Evolutionary conservation across 2,888 invertebrate species (phyloP).

Genomic region (Hyalella azteca): DNA sequence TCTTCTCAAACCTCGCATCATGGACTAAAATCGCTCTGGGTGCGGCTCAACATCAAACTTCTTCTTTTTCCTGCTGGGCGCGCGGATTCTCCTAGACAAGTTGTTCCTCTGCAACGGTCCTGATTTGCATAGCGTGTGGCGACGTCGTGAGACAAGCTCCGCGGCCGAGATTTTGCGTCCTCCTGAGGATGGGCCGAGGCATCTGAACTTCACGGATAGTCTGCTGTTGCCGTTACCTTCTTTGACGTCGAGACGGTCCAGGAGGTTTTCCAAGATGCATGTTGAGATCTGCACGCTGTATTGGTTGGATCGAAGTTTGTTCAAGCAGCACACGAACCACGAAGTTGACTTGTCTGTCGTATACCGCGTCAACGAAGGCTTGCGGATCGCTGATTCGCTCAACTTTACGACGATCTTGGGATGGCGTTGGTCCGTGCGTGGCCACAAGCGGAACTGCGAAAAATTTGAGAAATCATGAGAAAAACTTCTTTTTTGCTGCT

Average conservation of each 20-base stretch:
- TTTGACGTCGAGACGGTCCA: slow-evolving; percentile 40
- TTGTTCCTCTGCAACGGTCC: slow-evolving; percentile 11
- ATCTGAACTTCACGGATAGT: slow-evolving; percentile 23
- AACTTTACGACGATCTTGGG: slow-evolving; percentile 38
- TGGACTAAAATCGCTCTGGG: not conserved
- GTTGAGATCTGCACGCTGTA: slow-evolving; percentile 42
- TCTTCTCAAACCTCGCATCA: too few species aligned
- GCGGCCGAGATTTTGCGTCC: slow-evolving; percentile 25
- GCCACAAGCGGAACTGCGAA: slow-evolving; percentile 43
- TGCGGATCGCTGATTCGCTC: not conserved
- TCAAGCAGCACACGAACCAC: slow-evolving; percentile 22
- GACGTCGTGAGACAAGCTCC: slow-evolving; percentile 12
- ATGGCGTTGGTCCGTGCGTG: slow-evolving; percentile 40
- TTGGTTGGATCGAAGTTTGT: slow-evolving; percentile 28
- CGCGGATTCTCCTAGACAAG: slow-evolving; percentile 3
- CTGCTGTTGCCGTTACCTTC: slow-evolving; percentile 18
- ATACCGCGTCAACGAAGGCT: not conserved
- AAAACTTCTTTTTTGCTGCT: too few species aligned
- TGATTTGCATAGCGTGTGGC: slow-evolving; percentile 32
- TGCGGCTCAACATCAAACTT: not conserved
- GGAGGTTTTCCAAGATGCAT: slow-evolving; percentile 34
- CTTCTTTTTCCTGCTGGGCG: slow-evolving; percentile 24
- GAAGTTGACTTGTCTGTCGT: not conserved
- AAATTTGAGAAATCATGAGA: not conserved
- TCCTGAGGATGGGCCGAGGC: not conserved